Percentiles rank a stretch among this genome's conserved stretches.
These are phyloP conservation scores for Eilema sororculum DNA, from an alignment of 2,888 invertebrate species.

Conservation along the genomic window DNA sequence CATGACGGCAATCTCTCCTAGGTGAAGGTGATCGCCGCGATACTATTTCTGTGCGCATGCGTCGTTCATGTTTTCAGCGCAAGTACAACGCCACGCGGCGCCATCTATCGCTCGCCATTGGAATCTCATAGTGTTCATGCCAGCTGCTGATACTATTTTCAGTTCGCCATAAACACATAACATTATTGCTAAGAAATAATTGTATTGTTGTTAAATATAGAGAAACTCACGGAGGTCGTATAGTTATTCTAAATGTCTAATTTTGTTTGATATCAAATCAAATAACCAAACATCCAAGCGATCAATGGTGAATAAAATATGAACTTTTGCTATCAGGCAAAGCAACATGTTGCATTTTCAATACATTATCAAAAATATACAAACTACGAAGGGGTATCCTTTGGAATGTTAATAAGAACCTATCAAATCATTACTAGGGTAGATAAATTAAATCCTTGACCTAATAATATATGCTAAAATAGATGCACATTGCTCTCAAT, in stretches of 20 bases:
- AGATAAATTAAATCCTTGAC: constrained; percentile 79
- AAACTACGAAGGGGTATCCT: constrained; percentile 19
- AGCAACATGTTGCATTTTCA: neutral
- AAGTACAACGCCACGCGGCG: constrained; percentile 65
- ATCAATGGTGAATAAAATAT: constrained; percentile 6
- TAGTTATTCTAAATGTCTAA: neutral
- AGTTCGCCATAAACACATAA: constrained; percentile 58
- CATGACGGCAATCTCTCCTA: constrained; percentile 71
- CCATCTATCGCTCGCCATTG: constrained; percentile 77
- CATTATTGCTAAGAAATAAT: constrained; percentile 42
- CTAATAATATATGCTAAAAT: constrained; percentile 82
- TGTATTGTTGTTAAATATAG: constrained; percentile 28
- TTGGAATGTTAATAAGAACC: constrained; percentile 33
- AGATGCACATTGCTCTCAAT: constrained; percentile 81
- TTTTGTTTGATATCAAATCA: constrained; percentile 6
- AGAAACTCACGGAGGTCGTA: constrained; percentile 5
- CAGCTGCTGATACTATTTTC: constrained; percentile 81
- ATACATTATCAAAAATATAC: constrained; percentile 14
- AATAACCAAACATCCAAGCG: constrained; percentile 6
- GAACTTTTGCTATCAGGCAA: constrained; percentile 19
- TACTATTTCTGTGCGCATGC: constrained; percentile 84
- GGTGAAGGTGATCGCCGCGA: constrained; percentile 83
- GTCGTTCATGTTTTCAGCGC: constrained; percentile 64
- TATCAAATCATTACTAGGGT: constrained; percentile 32
- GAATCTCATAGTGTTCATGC: constrained; percentile 65